Conservation (phyloP, 2,113 vertebrate species). For the Gyps fulvus region DNA sequence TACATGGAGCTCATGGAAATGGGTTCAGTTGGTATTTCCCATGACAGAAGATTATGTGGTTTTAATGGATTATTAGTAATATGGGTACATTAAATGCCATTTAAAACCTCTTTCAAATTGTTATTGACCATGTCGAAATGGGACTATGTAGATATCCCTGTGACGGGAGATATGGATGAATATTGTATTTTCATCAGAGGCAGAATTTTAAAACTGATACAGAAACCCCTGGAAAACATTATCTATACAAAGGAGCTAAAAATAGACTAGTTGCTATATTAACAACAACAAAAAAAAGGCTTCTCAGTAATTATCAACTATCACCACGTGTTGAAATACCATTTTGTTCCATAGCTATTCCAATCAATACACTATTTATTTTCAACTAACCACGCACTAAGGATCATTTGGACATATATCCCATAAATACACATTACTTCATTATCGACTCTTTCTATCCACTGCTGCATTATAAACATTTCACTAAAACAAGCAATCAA, state of each 20-base stretch:
- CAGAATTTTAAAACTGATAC: neutral
- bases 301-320: slow-evolving; percentile 29
- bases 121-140: neutral
- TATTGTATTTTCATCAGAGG: neutral
- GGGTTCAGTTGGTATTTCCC: neutral
- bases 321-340: neutral
- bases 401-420: slow-evolving; percentile 35
- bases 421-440: slow-evolving; percentile 57
- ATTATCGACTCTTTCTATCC: slow-evolving; percentile 48
- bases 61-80: neutral
- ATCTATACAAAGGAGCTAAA: neutral
- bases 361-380: slow-evolving; percentile 59
- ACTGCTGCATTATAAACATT: slow-evolving; percentile 46
- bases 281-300: neutral
- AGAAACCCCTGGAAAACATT: neutral
- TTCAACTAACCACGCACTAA: slow-evolving; percentile 30
- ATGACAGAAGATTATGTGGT: neutral
- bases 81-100: neutral
- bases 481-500: slow-evolving; percentile 36
- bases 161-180: neutral
- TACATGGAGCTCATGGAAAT: neutral
- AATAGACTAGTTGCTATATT: neutral
- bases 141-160: neutral
- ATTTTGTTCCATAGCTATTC: neutral
- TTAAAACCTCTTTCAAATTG: neutral